phyloP scores from a whole-genome alignment of 2,797 vertebrate species.

The Urosaurus nigricauda region DNA sequence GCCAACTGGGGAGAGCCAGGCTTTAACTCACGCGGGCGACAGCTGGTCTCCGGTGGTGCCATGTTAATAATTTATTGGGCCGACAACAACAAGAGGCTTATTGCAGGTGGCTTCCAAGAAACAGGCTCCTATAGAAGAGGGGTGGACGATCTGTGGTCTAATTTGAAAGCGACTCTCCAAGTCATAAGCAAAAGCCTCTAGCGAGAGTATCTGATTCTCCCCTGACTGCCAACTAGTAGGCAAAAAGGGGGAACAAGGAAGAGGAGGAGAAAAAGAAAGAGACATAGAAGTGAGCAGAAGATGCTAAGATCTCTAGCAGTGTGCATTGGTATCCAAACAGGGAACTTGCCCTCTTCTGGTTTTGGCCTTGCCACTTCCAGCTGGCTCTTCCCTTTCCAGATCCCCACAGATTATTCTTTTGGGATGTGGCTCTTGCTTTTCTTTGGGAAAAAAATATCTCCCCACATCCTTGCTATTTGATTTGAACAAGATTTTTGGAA shows the following conservation, averaged over 20 bases:
- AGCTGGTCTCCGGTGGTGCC: no score
- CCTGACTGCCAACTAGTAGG: neutral
- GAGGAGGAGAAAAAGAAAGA: no score
- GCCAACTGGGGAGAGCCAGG: no score
- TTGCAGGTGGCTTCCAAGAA: neutral
- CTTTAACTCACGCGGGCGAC: no score
- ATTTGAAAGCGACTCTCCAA: neutral
- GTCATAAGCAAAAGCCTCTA: neutral
- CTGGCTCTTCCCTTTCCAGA: neutral
- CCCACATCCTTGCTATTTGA: neutral
- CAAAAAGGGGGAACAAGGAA: neutral
- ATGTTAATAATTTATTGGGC: no score
- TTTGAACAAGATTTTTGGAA: neutral
- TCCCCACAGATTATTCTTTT: neutral
- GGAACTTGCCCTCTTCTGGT: neutral
- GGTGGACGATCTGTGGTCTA: neutral
- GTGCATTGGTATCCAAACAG: no score
- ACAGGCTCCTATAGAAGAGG: neutral
- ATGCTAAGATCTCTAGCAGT: no score
- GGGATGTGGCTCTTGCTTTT: neutral
- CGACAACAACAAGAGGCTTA: neutral
- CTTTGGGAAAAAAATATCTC: neutral
- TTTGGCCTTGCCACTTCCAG: neutral
- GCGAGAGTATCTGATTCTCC: neutral
- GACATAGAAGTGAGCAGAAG: no score